Evolutionary conservation across 2,888 invertebrate genomes (phyloP), one percentile per base, ranked within the genome.

Genomic region (Tachystola acroxantha): DNA sequence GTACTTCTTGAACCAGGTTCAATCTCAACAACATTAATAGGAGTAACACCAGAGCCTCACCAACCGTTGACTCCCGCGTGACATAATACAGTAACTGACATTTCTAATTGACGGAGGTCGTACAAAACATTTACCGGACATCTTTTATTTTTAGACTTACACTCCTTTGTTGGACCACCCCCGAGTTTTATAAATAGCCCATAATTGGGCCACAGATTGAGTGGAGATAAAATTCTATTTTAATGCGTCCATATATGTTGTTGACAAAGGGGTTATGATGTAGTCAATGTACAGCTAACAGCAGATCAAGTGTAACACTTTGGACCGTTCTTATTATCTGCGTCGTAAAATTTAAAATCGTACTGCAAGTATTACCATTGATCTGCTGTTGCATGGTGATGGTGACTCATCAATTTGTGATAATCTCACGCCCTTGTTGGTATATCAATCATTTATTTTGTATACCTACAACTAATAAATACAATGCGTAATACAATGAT

Each of bases 71-170:
- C 45, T 46, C 50, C 41, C 43, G 50, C 48, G 43, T 57, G 65
- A 70, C 76, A 74, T 50, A 50, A 46, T 44, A 53, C 64, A 50
- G 65, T 60, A 74, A 75, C 79, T 70, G 76, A 77, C 78, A 75
- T 70, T 49, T 72, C 59, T 67, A 77, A 73, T 74, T 79, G 80
- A 81, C 76, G 71, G 66, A 67, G 78, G 73, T 77, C 69, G 64
- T 46, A 48, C 48, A 48, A 53, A 54, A 50, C 51, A 42, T 41
- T 37, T 28, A 46, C 36, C 43, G 46, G 52, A 54, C 56, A 50
- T 53, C 45, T 50, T 52, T 53, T 57, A 57, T 59, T 64, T 62
- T 57, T 50, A 38, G 29, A 57, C 45, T 48, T 53, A 57, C 58
- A 50, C 40, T 48, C 53, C 54, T 61, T 56, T 55, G 42, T 44